phyloP scores from a whole-genome alignment of 37 sponge, comb jelly and placozoan species.

The Eunapius fragilis region DNA sequence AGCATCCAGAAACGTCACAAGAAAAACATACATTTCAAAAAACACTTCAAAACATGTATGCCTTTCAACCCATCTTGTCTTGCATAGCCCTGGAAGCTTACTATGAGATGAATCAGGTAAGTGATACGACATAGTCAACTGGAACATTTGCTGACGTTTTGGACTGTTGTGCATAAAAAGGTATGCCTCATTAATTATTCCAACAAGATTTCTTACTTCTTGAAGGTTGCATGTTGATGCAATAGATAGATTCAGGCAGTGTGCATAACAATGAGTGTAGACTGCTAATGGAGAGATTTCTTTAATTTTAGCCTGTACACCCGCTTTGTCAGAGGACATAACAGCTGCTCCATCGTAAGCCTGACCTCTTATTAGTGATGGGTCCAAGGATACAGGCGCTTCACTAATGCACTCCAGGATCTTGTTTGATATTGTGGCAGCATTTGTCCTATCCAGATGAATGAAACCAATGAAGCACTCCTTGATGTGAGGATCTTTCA shows the following conservation, averaged over 20 bases:
- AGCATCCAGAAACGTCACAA: constrained; percentile 28
- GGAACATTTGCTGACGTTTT: constrained; percentile 47
- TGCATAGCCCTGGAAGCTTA: constrained; percentile 56
- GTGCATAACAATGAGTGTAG: neutral
- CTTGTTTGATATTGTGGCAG: constrained; percentile 24
- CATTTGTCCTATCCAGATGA: constrained; percentile 60
- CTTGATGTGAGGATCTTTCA: constrained; percentile 49
- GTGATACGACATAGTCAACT: neutral
- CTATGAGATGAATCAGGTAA: constrained; percentile 36
- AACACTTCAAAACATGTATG: constrained; percentile 60
- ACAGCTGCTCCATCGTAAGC: constrained; percentile 34
- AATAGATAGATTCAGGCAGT: constrained; percentile 46
- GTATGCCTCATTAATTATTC: constrained; percentile 35
- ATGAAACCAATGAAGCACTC: constrained; percentile 44
- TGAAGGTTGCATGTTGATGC: constrained; percentile 40
- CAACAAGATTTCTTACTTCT: constrained; percentile 38
- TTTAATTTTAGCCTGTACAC: constrained; percentile 27
- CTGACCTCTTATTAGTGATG: neutral
- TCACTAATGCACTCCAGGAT: constrained; percentile 8
- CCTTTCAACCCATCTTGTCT: constrained; percentile 55
- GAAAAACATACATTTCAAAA: constrained; percentile 25
- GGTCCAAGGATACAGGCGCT: constrained; percentile 10
- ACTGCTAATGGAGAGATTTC: neutral
- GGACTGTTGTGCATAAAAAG: constrained; percentile 48
- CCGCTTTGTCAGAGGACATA: constrained; percentile 30